phyloP scores from a whole-genome alignment of 1,140 invertebrate species.

The Solen grandis region DNA sequence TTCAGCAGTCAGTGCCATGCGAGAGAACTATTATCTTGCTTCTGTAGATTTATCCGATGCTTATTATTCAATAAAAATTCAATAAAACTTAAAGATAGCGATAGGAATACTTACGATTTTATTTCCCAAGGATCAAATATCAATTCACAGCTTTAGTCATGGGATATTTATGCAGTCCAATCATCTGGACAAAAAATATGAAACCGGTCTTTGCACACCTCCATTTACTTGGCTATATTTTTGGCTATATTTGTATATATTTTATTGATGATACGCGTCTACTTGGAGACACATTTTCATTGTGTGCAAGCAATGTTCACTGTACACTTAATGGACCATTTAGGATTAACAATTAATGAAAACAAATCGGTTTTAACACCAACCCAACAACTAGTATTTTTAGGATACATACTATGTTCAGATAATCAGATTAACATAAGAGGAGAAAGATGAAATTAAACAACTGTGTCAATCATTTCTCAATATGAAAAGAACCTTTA shows the following conservation, averaged over 20 bases:
- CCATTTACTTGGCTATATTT: no score
- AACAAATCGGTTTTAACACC: constrained; percentile 4
- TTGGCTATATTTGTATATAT: constrained; percentile 14
- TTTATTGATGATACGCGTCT: constrained; percentile 38
- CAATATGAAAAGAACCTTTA: neutral
- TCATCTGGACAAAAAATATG: constrained; percentile 17
- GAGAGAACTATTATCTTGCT: neutral
- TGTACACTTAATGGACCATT: constrained; percentile 16
- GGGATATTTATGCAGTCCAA: no score
- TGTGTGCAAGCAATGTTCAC: constrained; percentile 13
- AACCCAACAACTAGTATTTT: neutral
- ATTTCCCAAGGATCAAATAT: constrained; percentile 8
- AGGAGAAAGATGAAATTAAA: neutral
- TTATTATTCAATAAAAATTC: neutral
- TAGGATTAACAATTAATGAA: constrained; percentile 12
- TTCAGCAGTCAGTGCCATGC: no score
- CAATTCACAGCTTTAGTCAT: no score
- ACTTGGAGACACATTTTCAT: no score
- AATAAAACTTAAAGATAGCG: neutral
- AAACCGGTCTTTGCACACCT: constrained; percentile 12
- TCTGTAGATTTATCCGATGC: no score
- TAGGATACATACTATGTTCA: constrained; percentile 23
- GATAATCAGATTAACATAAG: neutral
- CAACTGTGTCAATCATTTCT: neutral
- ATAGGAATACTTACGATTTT: no score